Conservation (phyloP, 1,140 invertebrate genomes). For the Vollenhovia emeryi region DNA sequence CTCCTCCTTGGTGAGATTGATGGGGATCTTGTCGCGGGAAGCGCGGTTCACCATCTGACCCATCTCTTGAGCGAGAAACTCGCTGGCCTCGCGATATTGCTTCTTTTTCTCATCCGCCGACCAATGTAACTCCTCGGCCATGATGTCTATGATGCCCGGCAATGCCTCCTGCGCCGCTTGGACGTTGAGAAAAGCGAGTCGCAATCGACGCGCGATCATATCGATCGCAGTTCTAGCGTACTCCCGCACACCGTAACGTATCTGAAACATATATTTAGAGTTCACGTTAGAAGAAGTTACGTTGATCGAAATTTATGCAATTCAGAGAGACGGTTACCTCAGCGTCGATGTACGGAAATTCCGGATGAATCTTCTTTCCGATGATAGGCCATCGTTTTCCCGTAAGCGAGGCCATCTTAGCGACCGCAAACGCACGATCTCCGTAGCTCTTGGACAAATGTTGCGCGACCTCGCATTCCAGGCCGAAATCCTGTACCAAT, state of each 20-base stretch:
- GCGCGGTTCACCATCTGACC: slow-evolving; percentile 96
- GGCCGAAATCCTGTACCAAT: slow-evolving; percentile 96
- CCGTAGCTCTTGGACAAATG: slow-evolving; percentile 99
- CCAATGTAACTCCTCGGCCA: slow-evolving; percentile 99
- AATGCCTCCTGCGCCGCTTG: slow-evolving; percentile 98
- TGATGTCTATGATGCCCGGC: slow-evolving; percentile 96
- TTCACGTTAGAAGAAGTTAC: neutral
- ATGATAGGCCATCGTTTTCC: slow-evolving; percentile 99
- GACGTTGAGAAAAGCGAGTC: slow-evolving; percentile 98
- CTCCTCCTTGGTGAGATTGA: slow-evolving; percentile 98
- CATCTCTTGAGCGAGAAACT: slow-evolving; percentile 98
- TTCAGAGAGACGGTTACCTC: slow-evolving; percentile 89
- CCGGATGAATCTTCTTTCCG: slow-evolving; percentile 97
- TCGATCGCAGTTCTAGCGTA: slow-evolving; percentile 99
- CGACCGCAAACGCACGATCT: slow-evolving; percentile 98
- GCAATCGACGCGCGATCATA: slow-evolving; percentile 96
- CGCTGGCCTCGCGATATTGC: slow-evolving; percentile 92
- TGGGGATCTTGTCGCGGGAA: slow-evolving; percentile 94
- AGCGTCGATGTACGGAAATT: slow-evolving; percentile 99
- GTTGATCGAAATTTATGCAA: slow-evolving; percentile 14
- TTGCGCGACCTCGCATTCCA: slow-evolving; percentile 97
- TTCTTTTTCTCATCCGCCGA: slow-evolving; percentile 92
- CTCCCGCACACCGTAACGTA: slow-evolving; percentile 96
- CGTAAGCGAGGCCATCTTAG: slow-evolving; percentile 97
- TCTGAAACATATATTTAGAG: slow-evolving; percentile 82